Conservation (phyloP, 2,888 invertebrate species). For the Brachylomia viminalis region DNA sequence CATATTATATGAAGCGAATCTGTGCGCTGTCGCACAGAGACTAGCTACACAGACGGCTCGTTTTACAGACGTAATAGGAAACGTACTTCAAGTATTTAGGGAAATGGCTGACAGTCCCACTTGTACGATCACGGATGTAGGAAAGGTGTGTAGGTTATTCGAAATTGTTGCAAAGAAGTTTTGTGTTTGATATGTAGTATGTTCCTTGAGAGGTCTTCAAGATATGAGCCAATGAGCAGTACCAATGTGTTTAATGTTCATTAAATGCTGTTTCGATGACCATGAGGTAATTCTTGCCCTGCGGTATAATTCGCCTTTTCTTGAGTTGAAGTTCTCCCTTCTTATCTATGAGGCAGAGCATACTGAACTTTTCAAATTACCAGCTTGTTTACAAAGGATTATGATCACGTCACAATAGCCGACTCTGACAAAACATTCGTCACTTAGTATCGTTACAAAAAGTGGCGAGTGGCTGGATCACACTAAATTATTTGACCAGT, state of each 20-base stretch:
- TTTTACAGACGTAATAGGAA: conserved; percentile 32
- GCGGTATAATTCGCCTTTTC: no score
- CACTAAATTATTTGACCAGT: neutral
- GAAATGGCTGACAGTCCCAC: conserved; percentile 17
- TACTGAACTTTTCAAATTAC: neutral
- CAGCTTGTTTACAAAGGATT: conserved; percentile 16
- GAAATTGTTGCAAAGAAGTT: neutral
- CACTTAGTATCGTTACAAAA: conserved; percentile 42
- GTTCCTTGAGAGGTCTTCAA: neutral
- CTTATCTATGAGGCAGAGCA: neutral
- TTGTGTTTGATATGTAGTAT: neutral
- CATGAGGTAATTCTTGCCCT: no score
- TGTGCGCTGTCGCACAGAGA: conserved; percentile 27
- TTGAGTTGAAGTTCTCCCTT: neutral
- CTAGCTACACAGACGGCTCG: conserved; percentile 10
- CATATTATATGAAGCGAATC: conserved; percentile 74
- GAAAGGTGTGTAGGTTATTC: neutral
- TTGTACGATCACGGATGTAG: neutral
- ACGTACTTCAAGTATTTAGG: conserved; percentile 40
- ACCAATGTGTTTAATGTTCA: neutral
- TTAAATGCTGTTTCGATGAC: neutral
- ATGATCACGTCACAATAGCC: conserved; percentile 14
- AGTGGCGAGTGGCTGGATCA: neutral
- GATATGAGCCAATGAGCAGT: neutral
- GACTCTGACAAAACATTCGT: conserved; percentile 29